A percentile compares a stretch with the other conserved stretches of the same genome.
Evolutionary conservation across 2,113 vertebrate genomes (phyloP).

Genomic region (Trichomycterus rosablanca): DNA sequence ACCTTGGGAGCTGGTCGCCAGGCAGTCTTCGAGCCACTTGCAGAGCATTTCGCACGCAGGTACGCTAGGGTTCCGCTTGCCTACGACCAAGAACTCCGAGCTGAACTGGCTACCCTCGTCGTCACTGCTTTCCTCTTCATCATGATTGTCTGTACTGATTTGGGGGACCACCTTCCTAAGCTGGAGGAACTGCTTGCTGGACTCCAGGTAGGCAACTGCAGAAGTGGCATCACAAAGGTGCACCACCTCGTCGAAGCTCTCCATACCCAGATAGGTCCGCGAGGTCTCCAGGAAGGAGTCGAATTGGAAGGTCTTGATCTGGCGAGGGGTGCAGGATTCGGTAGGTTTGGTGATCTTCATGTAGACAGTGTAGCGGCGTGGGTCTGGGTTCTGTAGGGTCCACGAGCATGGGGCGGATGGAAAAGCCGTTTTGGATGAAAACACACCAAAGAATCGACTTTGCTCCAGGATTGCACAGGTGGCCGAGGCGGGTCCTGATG

Average conservation of each 20-base stretch:
- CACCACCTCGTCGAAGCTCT: conserved; percentile 90
- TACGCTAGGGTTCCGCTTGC: conserved; percentile 92
- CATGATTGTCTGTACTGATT: conserved; percentile 47
- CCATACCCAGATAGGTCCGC: conserved; percentile 94
- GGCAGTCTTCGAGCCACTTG: conserved; percentile 89
- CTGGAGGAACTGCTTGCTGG: conserved; percentile 89
- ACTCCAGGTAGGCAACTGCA: conserved; percentile 83
- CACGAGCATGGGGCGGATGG: conserved; percentile 81
- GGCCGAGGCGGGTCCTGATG: conserved; percentile 72
- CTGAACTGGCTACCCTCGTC: conserved; percentile 77
- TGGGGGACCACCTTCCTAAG: conserved; percentile 72
- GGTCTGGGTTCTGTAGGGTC: conserved; percentile 97
- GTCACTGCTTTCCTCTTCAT: conserved; percentile 48
- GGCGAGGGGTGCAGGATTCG: conserved; percentile 70
- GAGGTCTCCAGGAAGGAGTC: conserved; percentile 97
- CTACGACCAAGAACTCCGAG: conserved; percentile 89
- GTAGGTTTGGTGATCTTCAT: conserved; percentile 91
- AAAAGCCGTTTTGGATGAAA: conserved; percentile 82
- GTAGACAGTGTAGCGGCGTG: conserved; percentile 92
- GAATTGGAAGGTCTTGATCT: conserved; percentile 91
- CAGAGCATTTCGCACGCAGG: conserved; percentile 96
- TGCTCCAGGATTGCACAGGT: conserved; percentile 91
- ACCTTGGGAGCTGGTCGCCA: conserved; percentile 85
- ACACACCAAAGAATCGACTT: conserved; percentile 93
- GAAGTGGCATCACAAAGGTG: conserved; percentile 82